Base-by-base conservation (phyloP, 2,113 vertebrate genomes). In the Hippocampus comes region DNA sequence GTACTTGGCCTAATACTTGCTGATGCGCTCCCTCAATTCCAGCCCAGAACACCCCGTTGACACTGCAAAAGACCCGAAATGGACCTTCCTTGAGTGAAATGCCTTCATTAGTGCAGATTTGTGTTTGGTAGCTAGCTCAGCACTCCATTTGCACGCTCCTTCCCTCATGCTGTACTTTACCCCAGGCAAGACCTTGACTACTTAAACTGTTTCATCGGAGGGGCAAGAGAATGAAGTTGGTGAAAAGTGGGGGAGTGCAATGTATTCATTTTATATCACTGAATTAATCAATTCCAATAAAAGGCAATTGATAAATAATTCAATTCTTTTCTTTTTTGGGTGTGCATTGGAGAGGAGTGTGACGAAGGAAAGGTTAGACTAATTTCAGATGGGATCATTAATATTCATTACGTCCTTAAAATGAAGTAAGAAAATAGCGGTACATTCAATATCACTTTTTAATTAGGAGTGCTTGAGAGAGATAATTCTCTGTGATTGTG, bases 221-320 rank as follows among this genome's bases (percentile, higher is more conserved):
- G 90, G 71, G 88, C 88, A 78, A 84, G 81, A 82, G 91, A 76
- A 84, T 75, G 64, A 72, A 78, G 68, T 72, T 63, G 38, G 59
- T n/a, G 81, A 71, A 78, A 83, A 80, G 74, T 78, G 82, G 79
- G 80, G 67, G 76, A 84, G 75, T 75, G 80, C 79, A 89, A 70
- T 73, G 65, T 95, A 94, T 96, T 94, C 94, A 95, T 95, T 95
- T 94, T 93, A 84, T 91, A 92, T 94, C 93, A 92, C 92, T 91
- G 93, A 91, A 90, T 92, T 91, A 96, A 96, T 97, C 94, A 94
- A 96, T 95, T 93, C 86, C 90, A 93, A 93, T 94, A 92, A 93
- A 94, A 94, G 93, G 93, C 94, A 96, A 96, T 94, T 94, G 93
- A 93, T 95, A 92, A 95, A 96, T 96, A 94, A 95, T 95, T 97